Percentiles rank a stretch among this genome's conserved stretches.
Evolutionary conservation across 2,888 invertebrate species (phyloP).

Genomic region (Tenthredo notha): DNA sequence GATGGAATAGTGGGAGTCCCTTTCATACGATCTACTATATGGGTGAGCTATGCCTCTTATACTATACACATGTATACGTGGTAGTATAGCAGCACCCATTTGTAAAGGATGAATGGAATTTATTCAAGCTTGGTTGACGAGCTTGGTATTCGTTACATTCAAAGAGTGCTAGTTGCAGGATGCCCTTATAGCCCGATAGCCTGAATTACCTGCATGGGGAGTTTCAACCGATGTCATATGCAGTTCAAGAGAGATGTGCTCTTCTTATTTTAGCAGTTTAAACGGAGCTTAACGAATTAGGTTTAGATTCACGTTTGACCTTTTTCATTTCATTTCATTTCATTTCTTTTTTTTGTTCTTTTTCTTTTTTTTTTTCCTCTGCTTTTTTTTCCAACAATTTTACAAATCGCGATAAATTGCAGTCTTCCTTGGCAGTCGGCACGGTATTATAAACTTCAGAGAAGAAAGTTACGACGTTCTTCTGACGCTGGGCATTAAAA

Average conservation of each 20-base stretch:
- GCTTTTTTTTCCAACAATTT: background rate
- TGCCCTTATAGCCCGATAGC: background rate
- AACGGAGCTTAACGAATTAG: background rate
- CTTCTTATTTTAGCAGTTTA: background rate
- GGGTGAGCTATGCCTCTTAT: background rate
- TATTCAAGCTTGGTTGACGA: constrained; percentile 27
- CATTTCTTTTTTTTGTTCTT: background rate
- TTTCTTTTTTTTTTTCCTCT: background rate
- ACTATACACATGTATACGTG: background rate
- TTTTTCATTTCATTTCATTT: no score
- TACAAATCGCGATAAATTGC: background rate
- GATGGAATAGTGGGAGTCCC: constrained; percentile 8
- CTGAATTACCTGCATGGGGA: background rate
- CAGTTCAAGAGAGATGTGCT: background rate
- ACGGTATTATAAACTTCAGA: background rate
- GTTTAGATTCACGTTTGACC: background rate
- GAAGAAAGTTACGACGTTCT: constrained; percentile 20
- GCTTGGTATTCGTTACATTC: constrained; percentile 37
- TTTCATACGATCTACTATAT: constrained; percentile 1
- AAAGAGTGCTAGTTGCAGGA: constrained; percentile 14
- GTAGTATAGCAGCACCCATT: constrained; percentile 5
- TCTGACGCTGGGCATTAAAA: constrained; percentile 5
- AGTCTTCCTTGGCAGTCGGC: background rate
- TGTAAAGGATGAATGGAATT: constrained; percentile 42
- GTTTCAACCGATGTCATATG: background rate